Evolutionary conservation across 2,888 invertebrate genomes (phyloP), one percentile per base, ranked within the genome.

Genomic region (Sarcophaga caerulescens): DNA sequence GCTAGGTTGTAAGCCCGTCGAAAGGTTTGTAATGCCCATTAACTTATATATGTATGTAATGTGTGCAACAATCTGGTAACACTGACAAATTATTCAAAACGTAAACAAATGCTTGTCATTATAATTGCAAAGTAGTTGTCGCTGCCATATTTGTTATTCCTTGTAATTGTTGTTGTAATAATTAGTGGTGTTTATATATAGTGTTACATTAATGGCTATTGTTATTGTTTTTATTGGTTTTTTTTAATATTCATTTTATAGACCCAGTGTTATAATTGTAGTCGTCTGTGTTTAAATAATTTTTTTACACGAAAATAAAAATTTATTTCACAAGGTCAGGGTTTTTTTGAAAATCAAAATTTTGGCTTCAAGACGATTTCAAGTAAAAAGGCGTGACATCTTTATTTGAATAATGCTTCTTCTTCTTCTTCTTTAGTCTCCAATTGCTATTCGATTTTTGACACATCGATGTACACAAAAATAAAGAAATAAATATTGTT

Each of bases 291-390:
- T 63, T 35, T 35, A 19, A 17, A 21, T 19, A 21, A 10, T 80
- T 69, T 70, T 65, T 80, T 69, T 45, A 85, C 63, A 73, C 60
- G 74, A 68, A 81, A 25, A 35, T 10, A 35, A 35, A 35, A 35
- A 35, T 35, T 35, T 77, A 21, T 77, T 69, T 77, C 45, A 81
- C 84, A 85, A 85, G 84, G 84, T 85, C 84, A 84, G 80, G 84
- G 73, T 81, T 74, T 80, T 59, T 47, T 73, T 35, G 6, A 2
- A 35, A 10, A 35, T 35, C 2, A 10, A 35, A 35, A 35, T 35
- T 35, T 35, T 35, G 1, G 10, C 2, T 35, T 10, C 17, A 21
- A 25, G 60, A 23, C 12, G 12, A 6, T 57, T 19, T 70, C 59
- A 44, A 17, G 21, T 59, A 65, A 78, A 35, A 70, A 70, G 79